Evolutionary conservation across 2,113 vertebrate genomes (phyloP), one percentile per base, ranked within the genome.

Genomic region (Phalacrocorax pelagicus): DNA sequence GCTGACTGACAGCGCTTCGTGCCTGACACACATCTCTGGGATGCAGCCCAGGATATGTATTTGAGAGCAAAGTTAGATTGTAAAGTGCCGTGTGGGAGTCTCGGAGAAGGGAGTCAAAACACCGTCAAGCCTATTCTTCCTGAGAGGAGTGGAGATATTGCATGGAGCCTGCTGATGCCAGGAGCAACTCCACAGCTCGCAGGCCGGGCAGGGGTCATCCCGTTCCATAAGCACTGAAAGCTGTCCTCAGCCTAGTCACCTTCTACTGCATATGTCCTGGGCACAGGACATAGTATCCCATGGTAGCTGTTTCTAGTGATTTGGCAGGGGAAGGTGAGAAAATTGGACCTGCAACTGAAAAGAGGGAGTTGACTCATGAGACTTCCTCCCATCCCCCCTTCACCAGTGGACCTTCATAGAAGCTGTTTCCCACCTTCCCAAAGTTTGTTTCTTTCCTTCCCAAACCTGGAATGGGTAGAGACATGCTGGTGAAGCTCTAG

Each of bases 51-150:
- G 94, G 92, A 90, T 96, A 86, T 74, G 91, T 91, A 96, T 97
- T 88, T 93, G 63, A 96, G 96, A 97, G 97, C 70, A 86, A 93
- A 96, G 93, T 63, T 88, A 84, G 93, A 94, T 96, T 96, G 83
- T 87, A 74, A 97, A 97, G 92, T 96, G 94, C 88, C 34, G 62
- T 75, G 97, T 96, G 95, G 96, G 95, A 97, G 95, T 95, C 88
- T 97, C 81, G 59, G 78, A 96, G 86, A 97, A 94, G 59, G 86
- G 81, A 98, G 95, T 97, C 97, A 98, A 98, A 98, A 97, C 95
- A 97, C 55, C 89, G 0, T 98, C 96, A 97, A 92, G 42, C 34
- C 75, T 90, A 21, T 85, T 97, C 73, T 94, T 96, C 69, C 55
- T 72, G 72, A 90, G 78, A 94, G 36, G 38, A 74, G 55, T n/a